These are phyloP conservation scores for Grallaria varia DNA, from an alignment of 2,113 vertebrate genomes.

Conservation along the genomic window DNA sequence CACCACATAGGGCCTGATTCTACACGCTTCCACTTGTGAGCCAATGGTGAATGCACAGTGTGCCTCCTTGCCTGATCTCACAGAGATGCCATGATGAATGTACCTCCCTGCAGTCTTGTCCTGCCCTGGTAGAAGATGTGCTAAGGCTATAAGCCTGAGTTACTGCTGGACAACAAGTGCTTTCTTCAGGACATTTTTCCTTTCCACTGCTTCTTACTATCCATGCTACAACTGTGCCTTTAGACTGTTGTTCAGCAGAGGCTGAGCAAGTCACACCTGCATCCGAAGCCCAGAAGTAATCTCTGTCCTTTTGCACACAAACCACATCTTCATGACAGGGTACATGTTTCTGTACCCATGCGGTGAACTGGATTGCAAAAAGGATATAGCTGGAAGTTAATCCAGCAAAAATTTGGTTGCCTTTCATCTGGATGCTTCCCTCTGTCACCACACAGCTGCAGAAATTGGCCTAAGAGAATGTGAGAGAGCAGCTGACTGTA, in stretches of 20 bases:
- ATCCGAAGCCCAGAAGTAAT: not conserved
- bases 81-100: not conserved
- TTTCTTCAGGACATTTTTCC: not conserved
- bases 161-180: not conserved
- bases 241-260: not conserved
- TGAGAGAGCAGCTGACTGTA: not conserved
- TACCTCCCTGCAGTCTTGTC: not conserved
- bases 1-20: not conserved
- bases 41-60: not conserved
- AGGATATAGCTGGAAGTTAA: not conserved
- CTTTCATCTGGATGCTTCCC: not conserved
- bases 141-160: not conserved
- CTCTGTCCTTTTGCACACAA: not conserved
- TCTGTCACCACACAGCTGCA: constrained; percentile 4
- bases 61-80: not conserved
- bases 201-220: not conserved
- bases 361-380: not conserved
- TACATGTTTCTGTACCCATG: not conserved
- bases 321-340: not conserved
- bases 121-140: not conserved
- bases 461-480: not conserved
- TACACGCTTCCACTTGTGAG: not conserved
- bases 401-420: not conserved
- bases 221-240: not conserved
- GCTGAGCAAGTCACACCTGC: not conserved